phyloP scores from a whole-genome alignment of 2,888 invertebrate species.

The Tiphia femorata region DNA sequence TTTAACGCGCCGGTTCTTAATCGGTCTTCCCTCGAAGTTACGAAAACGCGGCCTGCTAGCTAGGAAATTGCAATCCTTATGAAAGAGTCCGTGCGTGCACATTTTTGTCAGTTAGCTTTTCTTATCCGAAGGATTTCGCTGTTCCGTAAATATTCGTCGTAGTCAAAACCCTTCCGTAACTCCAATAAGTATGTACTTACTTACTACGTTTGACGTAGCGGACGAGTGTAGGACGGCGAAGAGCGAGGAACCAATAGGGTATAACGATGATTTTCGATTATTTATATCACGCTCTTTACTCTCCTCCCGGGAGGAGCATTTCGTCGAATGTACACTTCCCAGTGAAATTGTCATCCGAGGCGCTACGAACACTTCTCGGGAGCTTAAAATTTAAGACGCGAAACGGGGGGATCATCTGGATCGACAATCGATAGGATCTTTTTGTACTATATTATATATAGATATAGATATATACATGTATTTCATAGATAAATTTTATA shows the following conservation, averaged over 20 bases:
- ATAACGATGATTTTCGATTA: no score
- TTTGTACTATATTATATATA: conserved; percentile 24
- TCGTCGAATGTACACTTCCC: background rate
- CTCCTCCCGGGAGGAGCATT: no score
- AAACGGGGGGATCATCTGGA: background rate
- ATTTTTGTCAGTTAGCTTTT: background rate
- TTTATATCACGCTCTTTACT: no score
- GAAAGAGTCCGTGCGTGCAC: background rate
- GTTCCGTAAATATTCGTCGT: no score
- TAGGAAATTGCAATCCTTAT: background rate
- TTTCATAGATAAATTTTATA: conserved; percentile 60
- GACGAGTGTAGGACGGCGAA: no score
- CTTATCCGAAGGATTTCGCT: background rate
- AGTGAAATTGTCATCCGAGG: background rate
- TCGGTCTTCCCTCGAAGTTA: no score
- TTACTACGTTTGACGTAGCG: no score
- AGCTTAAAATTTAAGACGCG: background rate
- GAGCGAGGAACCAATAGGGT: no score
- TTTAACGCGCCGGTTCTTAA: background rate
- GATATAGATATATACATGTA: conserved; percentile 49
- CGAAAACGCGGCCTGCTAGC: no score
- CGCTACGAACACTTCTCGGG: background rate
- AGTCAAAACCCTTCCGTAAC: no score
- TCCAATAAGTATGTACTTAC: no score
- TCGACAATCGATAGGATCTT: background rate